Base-by-base conservation (phyloP, 2,888 invertebrate species). In the Anoplius nigerrimus region DNA sequence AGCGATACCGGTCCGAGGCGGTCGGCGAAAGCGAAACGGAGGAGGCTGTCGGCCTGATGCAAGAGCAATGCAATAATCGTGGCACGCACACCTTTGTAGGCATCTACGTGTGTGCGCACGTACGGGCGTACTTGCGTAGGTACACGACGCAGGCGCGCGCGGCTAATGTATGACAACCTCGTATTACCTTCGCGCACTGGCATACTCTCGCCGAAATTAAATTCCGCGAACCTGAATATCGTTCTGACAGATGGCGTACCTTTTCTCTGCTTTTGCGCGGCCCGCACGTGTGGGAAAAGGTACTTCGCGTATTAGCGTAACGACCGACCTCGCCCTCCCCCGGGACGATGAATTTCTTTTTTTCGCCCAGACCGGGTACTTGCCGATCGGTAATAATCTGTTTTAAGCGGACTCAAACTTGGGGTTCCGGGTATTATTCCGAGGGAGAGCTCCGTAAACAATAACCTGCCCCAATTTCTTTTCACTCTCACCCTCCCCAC, bases 391-490 rank as follows among this genome's bases (percentile, higher is more conserved):
- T n/a, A 24, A 53, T 27, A 24, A 21, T 53, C 22, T 18, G n/a
- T 16, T 6, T 2, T 11, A 18, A 27, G 13, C 18, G 34, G 27
- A 55, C 27, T 55, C 34, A 13, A 34, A 34, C 34, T n/a, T n/a
- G 34, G 34, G 34, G 11, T 34, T 34, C 34, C 11, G 1, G 34
- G n/a, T 1, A 62, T 21, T n/a, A n/a, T 16, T n/a, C 6, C 16
- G n/a, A 55, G 57, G 61, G 69, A 13, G 16, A n/a, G 0, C 8
- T n/a, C 45, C 52, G 68, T 66, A 68, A 76, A 67, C 62, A 66
- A 77, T 83, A 84, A 84, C 81, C 75, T 70, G 78, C 81, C 61
- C 63, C 59, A 48, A 65, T 69, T 66, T 66, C 64, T 66, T 69
- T 72, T 67, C 11, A 63, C 70, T 57, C 53, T 42, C 42, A 8